phyloP scores from a whole-genome alignment of 1,140 invertebrate genomes.

The Drepana arcuata region DNA sequence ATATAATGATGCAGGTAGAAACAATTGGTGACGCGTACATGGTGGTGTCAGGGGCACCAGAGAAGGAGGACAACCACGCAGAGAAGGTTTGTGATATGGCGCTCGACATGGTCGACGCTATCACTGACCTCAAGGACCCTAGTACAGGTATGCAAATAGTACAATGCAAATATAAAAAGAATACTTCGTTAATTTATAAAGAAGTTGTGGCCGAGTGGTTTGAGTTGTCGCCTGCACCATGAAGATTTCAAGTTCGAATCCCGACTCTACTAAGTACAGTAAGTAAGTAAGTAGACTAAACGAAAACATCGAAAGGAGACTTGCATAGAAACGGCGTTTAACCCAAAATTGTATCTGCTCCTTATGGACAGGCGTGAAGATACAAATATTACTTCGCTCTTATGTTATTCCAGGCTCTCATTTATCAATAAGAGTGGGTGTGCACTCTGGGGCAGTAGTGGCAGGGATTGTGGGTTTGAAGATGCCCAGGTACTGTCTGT shows the following conservation, averaged over 20 bases:
- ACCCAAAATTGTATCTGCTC: no score
- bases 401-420: constrained; percentile 86
- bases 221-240: no score
- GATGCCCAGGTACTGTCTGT: constrained; percentile 95
- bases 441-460: constrained; percentile 92
- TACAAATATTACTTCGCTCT: no score
- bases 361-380: no score
- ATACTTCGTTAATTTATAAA: no score
- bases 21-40: constrained; percentile 98
- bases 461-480: constrained; percentile 96
- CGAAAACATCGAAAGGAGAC: no score
- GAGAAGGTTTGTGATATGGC: constrained; percentile 97
- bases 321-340: no score
- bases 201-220: no score
- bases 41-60: constrained; percentile 96
- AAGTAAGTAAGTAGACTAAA: no score
- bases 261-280: no score
- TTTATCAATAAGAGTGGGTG: constrained; percentile 90
- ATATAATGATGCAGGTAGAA: constrained; percentile 93
- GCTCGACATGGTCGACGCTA: constrained; percentile 95
- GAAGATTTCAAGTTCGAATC: no score
- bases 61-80: constrained; percentile 90
- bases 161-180: no score
- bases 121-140: constrained; percentile 91
- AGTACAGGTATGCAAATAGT: constrained; percentile 79